Conservation (phyloP, 2,888 invertebrate species). For the Branchipolynoe longqiensis region DNA sequence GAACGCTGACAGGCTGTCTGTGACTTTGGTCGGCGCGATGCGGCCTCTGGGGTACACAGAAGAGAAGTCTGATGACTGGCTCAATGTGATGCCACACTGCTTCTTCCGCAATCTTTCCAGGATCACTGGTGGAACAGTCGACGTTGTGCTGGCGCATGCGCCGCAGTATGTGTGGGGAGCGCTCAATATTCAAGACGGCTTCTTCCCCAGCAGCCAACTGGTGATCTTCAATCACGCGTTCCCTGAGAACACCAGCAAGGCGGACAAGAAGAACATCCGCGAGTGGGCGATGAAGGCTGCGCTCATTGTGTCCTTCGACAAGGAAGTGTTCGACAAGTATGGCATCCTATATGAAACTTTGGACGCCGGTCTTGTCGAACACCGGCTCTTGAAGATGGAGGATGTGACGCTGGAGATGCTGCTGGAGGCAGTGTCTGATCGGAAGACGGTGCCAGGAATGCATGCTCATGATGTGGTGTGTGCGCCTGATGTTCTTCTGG, state of each 20-base stretch:
- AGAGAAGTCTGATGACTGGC: not conserved
- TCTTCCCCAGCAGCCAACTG: not conserved
- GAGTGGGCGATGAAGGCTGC: not conserved
- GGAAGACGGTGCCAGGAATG: too few species aligned
- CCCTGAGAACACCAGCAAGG: not conserved
- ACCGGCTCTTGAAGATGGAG: not conserved
- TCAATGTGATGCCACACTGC: constrained; percentile 6
- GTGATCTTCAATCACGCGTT: not conserved
- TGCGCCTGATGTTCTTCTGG: too few species aligned
- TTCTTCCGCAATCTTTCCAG: not conserved
- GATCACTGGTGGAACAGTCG: not conserved
- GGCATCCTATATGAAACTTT: not conserved
- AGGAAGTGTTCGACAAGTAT: not conserved
- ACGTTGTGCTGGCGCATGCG: not conserved
- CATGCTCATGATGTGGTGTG: too few species aligned
- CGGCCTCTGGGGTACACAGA: constrained; percentile 1
- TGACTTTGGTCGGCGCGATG: not conserved
- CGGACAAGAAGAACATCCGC: not conserved
- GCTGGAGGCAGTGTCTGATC: too few species aligned
- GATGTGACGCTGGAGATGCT: not conserved
- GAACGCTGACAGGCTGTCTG: not conserved
- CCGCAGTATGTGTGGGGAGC: constrained; percentile 30
- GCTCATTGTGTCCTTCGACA: not conserved
- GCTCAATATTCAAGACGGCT: constrained; percentile 7
- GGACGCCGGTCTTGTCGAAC: not conserved